Evolutionary conservation across 2,113 vertebrate genomes (phyloP), one percentile per base, ranked within the genome.

Genomic region (Bubo blakistoni): DNA sequence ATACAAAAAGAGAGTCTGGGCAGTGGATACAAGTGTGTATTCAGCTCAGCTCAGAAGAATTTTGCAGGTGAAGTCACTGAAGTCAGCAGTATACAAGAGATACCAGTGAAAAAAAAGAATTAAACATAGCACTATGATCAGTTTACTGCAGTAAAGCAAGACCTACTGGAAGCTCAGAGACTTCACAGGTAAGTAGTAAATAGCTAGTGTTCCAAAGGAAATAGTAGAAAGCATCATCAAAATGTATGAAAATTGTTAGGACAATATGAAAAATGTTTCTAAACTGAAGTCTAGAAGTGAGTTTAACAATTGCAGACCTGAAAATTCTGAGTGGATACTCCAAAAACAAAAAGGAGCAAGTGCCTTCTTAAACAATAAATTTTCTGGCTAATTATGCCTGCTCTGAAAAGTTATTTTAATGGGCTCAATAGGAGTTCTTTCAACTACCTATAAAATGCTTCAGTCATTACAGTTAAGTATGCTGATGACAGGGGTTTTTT

Each of bases 71-170:
- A 91, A 86, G 65, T 67, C 54, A 24, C n/a, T 57, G 38, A 88
- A 86, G 16, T 73, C 42, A 88, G 51, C 15, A 87, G 36, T 25
- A 59, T 54, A 47, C 36, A 83, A 57, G 40, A 79, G 21, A 79
- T 44, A 67, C 10, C 9, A 63, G 55, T 1, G 63, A 79, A 84
- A 84, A 61, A 59, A 12, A 8, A 54, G 25, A 52, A 93, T 80
- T 86, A 74, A 77, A 58, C 5, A 1, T 49, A 38, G 21, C 12
- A 34, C 5, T 32, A 29, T 21, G 13, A 25, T 27, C 11, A 21
- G 9, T 69, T 91, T 32, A 34, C 36, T 29, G 34, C 30, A 81
- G 24, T 16, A 52, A 49, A 3, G 3, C 0, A 0, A 22, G n/a
- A 63, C 58, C 25, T 94, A 61, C 49, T 4, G 4, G 63, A 77